These are phyloP conservation scores for Pteromalus puparum DNA, from an alignment of 1,140 invertebrate species.

Conservation along the genomic window DNA sequence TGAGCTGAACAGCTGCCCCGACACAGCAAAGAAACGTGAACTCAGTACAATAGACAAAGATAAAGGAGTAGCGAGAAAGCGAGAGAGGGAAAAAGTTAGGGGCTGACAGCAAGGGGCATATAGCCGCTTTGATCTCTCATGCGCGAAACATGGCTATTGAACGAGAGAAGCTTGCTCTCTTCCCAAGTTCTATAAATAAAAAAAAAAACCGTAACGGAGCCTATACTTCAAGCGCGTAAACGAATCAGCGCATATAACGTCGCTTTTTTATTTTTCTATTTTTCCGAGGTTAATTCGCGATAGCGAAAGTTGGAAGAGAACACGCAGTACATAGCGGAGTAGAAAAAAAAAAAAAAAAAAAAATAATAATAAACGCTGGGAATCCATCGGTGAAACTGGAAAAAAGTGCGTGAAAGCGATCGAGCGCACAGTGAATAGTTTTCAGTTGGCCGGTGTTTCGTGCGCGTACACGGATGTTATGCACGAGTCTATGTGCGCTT, in stretches of 20 bases:
- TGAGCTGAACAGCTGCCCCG: background rate
- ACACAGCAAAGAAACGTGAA: background rate
- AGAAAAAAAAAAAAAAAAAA: background rate
- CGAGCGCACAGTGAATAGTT: background rate
- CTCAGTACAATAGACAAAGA: background rate
- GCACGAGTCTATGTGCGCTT: background rate
- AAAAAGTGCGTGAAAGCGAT: background rate
- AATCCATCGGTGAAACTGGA: too few relatives aligned
- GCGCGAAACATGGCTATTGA: slow-evolving; percentile 57
- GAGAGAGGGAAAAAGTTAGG: slow-evolving; percentile 20
- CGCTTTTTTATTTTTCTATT: background rate
- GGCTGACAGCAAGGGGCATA: slow-evolving; percentile 1
- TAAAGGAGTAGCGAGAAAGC: background rate
- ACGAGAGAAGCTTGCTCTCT: background rate
- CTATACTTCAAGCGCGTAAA: slow-evolving; percentile 4
- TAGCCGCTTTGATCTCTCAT: slow-evolving; percentile 52
- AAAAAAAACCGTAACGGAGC: slow-evolving; percentile 19
- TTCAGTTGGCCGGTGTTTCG: background rate
- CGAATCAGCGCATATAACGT: background rate
- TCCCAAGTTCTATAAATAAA: slow-evolving; percentile 36
- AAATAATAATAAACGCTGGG: background rate
- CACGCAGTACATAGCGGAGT: background rate
- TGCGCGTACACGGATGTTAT: background rate
- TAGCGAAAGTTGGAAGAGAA: too few relatives aligned
- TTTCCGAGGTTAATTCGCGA: too few relatives aligned